Evolutionary conservation across 2,888 invertebrate species (phyloP), one percentile per base, ranked within the genome.

Genomic region (Chloromyia formosa): DNA sequence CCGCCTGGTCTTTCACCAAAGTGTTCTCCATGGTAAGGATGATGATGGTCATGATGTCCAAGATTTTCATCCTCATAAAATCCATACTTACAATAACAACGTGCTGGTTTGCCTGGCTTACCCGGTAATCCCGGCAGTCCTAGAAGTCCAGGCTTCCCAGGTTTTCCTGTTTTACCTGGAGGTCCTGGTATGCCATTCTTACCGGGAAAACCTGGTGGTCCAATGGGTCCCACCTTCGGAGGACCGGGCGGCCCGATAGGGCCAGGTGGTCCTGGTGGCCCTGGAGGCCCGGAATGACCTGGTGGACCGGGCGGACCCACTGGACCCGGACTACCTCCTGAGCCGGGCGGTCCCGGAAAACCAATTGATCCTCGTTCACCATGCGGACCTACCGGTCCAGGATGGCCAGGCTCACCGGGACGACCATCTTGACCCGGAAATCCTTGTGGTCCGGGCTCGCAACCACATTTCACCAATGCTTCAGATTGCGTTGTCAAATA

Each of bases 391-490:
- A 5, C 4, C 16, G 3, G 18, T 4, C 58, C 58, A 4, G n/a
- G 1, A 1, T 12, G 20, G 12, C 58, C 58, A 22, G 58, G 18
- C 12, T 20, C 58, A 58, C 58, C 58, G 4, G n/a, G n/a, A 5
- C 7, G 12, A 20, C 58, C 58, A 1, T n/a, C 16, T 20, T 1
- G 27, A 4, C 27, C 27, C 27, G 27, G 27, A 35, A 35, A 35
- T 35, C 27, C 27, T 35, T 35, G 16, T 58, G 1, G 20, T 1
- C 66, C 66, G 20, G 66, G 49, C 9, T 12, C 53, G 27, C 62
- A 62, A 27, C 62, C 62, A 27, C 62, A 62, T 60, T 23, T 60
- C 16, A 49, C 16, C 49, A 49, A 3, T n/a, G 49, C 49, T n/a
- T n/a, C 16, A n/a, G 49, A 2, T n/a, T n/a, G 16, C 10, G 49